These are phyloP conservation scores for Neocrepidodera transversa DNA, from an alignment of 2,888 invertebrate genomes.

Conservation along the genomic window DNA sequence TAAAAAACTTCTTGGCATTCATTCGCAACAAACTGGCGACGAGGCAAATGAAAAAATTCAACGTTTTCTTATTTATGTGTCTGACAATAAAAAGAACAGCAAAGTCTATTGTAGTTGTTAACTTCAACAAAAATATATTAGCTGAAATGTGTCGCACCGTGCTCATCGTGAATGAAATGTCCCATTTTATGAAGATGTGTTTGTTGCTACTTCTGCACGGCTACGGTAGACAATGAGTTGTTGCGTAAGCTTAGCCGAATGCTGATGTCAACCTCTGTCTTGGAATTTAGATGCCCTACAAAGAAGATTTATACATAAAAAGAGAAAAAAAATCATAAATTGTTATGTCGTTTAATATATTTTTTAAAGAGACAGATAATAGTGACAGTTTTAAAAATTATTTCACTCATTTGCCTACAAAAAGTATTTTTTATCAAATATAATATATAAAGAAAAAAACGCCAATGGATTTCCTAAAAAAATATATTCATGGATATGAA, in stretches of 20 bases:
- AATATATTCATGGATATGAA: too few relatives aligned
- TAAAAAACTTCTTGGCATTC: slow-evolving; percentile 2
- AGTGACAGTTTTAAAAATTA: too few relatives aligned
- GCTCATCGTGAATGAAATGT: slow-evolving; percentile 3
- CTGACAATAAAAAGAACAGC: slow-evolving; percentile 5
- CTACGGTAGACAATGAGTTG: slow-evolving; percentile 6
- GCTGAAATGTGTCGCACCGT: slow-evolving; percentile 11
- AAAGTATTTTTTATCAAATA: too few relatives aligned
- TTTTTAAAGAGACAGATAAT: too few relatives aligned
- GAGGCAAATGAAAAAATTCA: slow-evolving; percentile 7
- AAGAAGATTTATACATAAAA: neutral
- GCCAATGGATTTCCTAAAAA: too few relatives aligned
- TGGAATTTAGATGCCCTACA: neutral
- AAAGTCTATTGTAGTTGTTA: slow-evolving; percentile 20
- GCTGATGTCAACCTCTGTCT: neutral
- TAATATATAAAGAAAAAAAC: too few relatives aligned
- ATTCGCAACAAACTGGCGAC: slow-evolving; percentile 7
- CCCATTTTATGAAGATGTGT: slow-evolving; percentile 22
- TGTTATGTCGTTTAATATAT: too few relatives aligned
- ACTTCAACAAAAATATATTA: slow-evolving; percentile 13
- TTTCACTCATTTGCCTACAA: too few relatives aligned
- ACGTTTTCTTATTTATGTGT: slow-evolving; percentile 4
- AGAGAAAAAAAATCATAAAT: too few relatives aligned
- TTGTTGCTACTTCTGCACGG: slow-evolving; percentile 4
- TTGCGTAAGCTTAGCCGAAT: slow-evolving; percentile 3